Evolutionary conservation across 2,113 vertebrate species (phyloP), one percentile per base, ranked within the genome.

Genomic region (Platanista minor): DNA sequence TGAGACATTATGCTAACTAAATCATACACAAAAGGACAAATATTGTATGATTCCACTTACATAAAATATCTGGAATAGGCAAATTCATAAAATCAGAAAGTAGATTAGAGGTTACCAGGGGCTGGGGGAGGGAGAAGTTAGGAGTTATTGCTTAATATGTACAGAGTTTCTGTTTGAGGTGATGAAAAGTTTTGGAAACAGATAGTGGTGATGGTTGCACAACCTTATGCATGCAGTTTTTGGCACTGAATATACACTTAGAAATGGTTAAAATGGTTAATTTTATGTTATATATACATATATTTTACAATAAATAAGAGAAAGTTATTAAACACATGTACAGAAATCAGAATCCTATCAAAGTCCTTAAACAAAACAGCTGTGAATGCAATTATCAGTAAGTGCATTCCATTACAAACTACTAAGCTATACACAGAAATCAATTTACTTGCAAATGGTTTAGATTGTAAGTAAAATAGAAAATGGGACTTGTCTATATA

Each of bases 101-200:
- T 85, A 80, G 69, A 80, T 46, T 52, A 96, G 64, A 94, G 89
- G 94, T 84, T 84, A 87, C 39, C 10, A 80, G 80, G 69, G 78
- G 54, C 8, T 62, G 20, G 13, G 29, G 66, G n/a, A 87, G 41
- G 31, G n/a, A 59, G 43, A 92, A 96, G 49, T 86, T 8, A 39
- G 61, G 71, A 96, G 31, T 82, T 75, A 86, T 39, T 97, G 92
- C 86, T 87, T 90, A 97, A 92, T 87, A 41, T 33, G 46, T 25
- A 93, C 36, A 84, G 15, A 72, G 67, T 87, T 97, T 95, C 62
- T 88, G 39, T 88, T 85, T 72, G 77, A 77, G 39, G 43, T 88
- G 61, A 89, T 49, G 43, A 89, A 92, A 72, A 20, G n/a, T 81
- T 88, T 84, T 91, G 61, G 71, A 62, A 92, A 93, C 18, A 75